Percentiles rank a stretch among this genome's conserved stretches.
phyloP scores from a whole-genome alignment of 1,140 invertebrate species.

The Trachelipus rathkii region DNA sequence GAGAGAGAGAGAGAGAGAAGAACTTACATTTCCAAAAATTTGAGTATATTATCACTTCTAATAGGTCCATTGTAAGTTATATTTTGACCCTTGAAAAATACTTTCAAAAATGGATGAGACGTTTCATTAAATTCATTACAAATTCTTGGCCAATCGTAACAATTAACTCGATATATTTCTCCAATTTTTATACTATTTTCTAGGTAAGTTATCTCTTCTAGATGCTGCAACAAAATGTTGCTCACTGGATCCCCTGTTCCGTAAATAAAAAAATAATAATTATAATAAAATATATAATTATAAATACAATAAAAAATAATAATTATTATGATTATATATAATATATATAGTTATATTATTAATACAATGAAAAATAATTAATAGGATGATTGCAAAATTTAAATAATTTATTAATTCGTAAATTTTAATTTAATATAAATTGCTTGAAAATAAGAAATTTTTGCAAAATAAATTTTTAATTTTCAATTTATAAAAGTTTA shows the following conservation, averaged over 20 bases:
- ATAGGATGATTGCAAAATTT: too few relatives aligned
- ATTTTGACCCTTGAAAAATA: background rate
- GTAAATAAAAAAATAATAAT: too few relatives aligned
- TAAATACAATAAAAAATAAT: too few relatives aligned
- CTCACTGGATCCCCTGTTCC: background rate
- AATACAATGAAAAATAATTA: too few relatives aligned
- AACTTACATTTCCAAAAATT: background rate
- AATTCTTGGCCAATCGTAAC: background rate
- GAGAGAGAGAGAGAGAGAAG: background rate
- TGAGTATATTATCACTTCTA: background rate
- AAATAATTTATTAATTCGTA: too few relatives aligned
- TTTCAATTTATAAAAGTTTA: too few relatives aligned
- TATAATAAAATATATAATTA: too few relatives aligned
- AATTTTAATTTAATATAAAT: too few relatives aligned
- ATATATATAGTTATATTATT: too few relatives aligned
- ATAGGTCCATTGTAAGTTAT: conserved; percentile 1
- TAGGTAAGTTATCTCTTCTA: background rate
- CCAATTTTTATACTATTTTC: background rate
- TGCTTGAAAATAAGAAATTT: too few relatives aligned
- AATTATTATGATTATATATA: too few relatives aligned
- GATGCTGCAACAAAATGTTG: conserved; percentile 2
- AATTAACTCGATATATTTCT: background rate
- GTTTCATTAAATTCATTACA: background rate
- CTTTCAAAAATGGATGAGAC: background rate
- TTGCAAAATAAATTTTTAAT: too few relatives aligned